Evolutionary conservation across 2,888 invertebrate species (phyloP), one percentile per base, ranked within the genome.

Genomic region (Heteropelma amictum): DNA sequence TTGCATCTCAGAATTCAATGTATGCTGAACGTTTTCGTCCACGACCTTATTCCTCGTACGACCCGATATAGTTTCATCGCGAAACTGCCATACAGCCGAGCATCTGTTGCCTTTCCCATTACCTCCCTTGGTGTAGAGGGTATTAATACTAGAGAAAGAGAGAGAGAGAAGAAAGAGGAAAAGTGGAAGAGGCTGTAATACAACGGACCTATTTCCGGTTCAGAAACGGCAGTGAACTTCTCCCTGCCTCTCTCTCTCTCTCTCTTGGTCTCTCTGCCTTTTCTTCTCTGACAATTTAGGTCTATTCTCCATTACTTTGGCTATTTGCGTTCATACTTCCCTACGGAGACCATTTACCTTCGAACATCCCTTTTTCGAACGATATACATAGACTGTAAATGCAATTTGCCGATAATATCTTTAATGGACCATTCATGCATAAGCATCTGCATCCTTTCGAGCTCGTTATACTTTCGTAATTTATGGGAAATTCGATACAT

Each of bases 51-150:
- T 5, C 45, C 49, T 63, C 77, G 67, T 79, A 79, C 79, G 77
- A 80, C 71, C 78, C 82, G 82, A 82, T 82, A n/a, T n/a, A 81
- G 84, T 82, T 83, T 82, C 83, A 80, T 83, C 82, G 82, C 79
- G 80, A 79, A 83, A 83, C 81, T 79, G 78, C 79, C 68, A 76
- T 72, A 47, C 45, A 69, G 79, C 77, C 79, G 80, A 76, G n/a
- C 84, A 85, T 85, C 85, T 85, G 85, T 85, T 85, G 81, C 82
- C 82, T 78, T 77, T 75, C 76, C 80, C 77, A 79, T 82, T 82
- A 82, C 76, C 76, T 68, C 61, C 73, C 40, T 77, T 56, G 72
- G 76, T 72, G 74, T 77, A 73, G 35, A 54, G 49, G 47, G 58
- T 64, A 35, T 35, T 30, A 42, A 19, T 28, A 28, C 19, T 7